Evolutionary conservation across 1,140 invertebrate genomes (phyloP).

Genomic region (Brachionus asplanchnoidis): DNA sequence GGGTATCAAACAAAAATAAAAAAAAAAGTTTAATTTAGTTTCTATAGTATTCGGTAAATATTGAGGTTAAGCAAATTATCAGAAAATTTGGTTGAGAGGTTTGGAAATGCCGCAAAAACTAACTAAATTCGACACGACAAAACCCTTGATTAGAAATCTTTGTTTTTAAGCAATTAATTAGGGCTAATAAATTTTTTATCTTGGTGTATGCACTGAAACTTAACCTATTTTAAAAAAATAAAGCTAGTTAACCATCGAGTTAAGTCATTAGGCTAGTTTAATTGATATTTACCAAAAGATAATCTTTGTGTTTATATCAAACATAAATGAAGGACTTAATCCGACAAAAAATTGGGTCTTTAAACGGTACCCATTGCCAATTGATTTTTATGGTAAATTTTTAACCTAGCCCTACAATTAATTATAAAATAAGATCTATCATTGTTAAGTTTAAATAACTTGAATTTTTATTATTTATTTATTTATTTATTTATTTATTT

Average conservation of each 20-base stretch:
- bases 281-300: slow-evolving; percentile 17
- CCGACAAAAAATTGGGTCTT: neutral
- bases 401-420: neutral
- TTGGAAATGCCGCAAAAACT: neutral
- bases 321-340: neutral
- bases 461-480: too few species aligned
- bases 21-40: neutral
- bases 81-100: slow-evolving; percentile 3
- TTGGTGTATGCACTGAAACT: neutral
- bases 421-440: neutral
- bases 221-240: slow-evolving; percentile 9
- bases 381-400: neutral
- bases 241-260: neutral
- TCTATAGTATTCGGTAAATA: slow-evolving; percentile 22
- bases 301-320: neutral
- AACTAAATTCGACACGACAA: neutral
- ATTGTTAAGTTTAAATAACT: neutral
- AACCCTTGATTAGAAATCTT: neutral
- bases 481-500: too few species aligned
- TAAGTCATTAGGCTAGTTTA: slow-evolving; percentile 4
- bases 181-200: neutral
- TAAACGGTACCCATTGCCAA: neutral
- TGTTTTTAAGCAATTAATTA: neutral
- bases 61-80: slow-evolving; percentile 19
- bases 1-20: neutral